Percentiles rank a stretch among this genome's conserved stretches.
phyloP scores from a whole-genome alignment of 2,888 invertebrate species.

The Stictocephala bisonia region DNA sequence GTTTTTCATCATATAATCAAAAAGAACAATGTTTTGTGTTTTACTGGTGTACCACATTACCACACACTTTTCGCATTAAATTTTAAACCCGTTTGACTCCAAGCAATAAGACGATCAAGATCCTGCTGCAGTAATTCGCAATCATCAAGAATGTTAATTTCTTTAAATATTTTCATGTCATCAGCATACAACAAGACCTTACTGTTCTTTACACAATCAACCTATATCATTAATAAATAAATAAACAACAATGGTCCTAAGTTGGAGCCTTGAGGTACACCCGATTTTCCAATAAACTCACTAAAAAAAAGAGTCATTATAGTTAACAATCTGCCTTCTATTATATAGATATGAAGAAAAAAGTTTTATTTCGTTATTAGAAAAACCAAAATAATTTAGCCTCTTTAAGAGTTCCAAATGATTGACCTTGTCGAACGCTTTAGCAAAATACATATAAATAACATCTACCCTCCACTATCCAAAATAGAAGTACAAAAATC shows the following conservation, averaged over 20 bases:
- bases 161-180: not conserved
- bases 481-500: not conserved
- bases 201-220: not conserved
- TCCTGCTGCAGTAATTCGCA: not conserved
- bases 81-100: not conserved
- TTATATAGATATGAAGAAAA: not conserved
- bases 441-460: not conserved
- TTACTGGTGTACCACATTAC: not conserved
- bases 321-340: not conserved
- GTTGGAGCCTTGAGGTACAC: constrained; percentile 3
- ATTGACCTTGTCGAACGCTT: not conserved
- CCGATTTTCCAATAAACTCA: not conserved
- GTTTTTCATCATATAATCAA: no score
- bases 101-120: not conserved
- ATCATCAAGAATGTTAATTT: not conserved
- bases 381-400: constrained; percentile 5
- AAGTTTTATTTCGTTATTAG: not conserved
- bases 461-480: not conserved
- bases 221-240: not conserved
- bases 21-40: not conserved
- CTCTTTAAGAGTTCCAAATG: not conserved
- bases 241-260: not conserved
- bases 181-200: constrained; percentile 4
- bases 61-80: not conserved
- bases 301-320: not conserved